Evolutionary conservation across 1,140 invertebrate genomes (phyloP).

Genomic region (Drosophila watanabei): DNA sequence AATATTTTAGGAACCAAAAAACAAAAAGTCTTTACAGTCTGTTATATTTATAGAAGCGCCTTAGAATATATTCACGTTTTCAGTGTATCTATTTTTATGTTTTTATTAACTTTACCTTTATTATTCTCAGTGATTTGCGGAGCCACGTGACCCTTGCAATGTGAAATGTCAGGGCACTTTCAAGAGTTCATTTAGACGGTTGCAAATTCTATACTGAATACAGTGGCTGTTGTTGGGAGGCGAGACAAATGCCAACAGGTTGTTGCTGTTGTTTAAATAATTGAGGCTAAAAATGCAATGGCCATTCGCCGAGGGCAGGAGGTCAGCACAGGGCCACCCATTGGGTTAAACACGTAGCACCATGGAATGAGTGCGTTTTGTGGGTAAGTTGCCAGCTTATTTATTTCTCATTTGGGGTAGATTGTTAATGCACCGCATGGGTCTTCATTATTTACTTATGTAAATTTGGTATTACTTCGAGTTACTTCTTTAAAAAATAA

Average conservation of each 20-base stretch:
- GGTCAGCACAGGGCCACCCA: conserved; percentile 26
- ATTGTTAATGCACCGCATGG: background rate
- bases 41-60: too few species aligned
- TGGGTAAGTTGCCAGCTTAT: background rate
- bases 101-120: background rate
- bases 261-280: conserved; percentile 63
- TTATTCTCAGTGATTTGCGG: conserved; percentile 9
- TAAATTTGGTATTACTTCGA: background rate
- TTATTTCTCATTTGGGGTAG: conserved; percentile 4
- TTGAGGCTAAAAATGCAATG: conserved; percentile 68
- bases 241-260: conserved; percentile 70
- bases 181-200: conserved; percentile 69
- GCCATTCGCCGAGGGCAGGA: conserved; percentile 12
- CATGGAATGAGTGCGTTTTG: conserved; percentile 3
- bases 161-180: conserved; percentile 77
- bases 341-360: background rate
- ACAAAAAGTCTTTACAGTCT: background rate
- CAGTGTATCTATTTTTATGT: background rate
- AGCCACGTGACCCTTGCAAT: conserved; percentile 59
- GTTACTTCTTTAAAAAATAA: background rate
- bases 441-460: background rate
- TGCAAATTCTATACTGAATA: conserved; percentile 44
- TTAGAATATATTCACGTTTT: accelerated
- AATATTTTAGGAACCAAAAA: background rate
- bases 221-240: background rate